These are phyloP conservation scores for Hypanus sabinus DNA, from an alignment of 2,113 vertebrate genomes.

Conservation along the genomic window DNA sequence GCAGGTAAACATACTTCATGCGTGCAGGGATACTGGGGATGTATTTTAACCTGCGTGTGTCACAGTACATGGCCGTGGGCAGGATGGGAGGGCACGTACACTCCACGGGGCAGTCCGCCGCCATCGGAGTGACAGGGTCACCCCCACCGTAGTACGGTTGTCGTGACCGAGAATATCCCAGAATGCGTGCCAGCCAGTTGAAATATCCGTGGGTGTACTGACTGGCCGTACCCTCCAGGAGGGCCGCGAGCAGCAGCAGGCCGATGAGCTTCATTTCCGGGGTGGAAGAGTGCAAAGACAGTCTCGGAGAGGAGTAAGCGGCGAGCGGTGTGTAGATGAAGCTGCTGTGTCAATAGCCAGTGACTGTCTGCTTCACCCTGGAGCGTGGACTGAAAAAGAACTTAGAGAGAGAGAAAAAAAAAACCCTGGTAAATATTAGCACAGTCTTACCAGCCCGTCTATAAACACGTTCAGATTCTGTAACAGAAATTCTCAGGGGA, in stretches of 20 bases:
- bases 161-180: background rate
- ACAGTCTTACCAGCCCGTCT: background rate
- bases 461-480: too few relatives aligned
- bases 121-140: constrained; percentile 41
- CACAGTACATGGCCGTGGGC: constrained; percentile 87
- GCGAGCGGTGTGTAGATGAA: background rate
- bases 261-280: constrained; percentile 58
- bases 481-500: too few relatives aligned
- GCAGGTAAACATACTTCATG: constrained; percentile 90
- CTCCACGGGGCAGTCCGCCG: constrained; percentile 72
- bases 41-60: constrained; percentile 72
- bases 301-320: background rate
- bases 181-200: constrained; percentile 59
- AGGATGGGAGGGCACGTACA: constrained; percentile 87
- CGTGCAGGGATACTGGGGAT: constrained; percentile 77
- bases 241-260: constrained; percentile 58
- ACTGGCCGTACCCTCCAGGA: constrained; percentile 53
- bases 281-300: too few relatives aligned
- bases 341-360: background rate
- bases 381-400: background rate
- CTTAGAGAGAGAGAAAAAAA: background rate
- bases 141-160: too few relatives aligned
- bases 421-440: background rate
- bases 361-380: background rate
- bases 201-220: constrained; percentile 68